A percentile compares a stretch with the other conserved stretches of the same genome.
These are phyloP conservation scores for Murina feae DNA, from an alignment of 2,113 vertebrate genomes.

Conservation along the genomic window DNA sequence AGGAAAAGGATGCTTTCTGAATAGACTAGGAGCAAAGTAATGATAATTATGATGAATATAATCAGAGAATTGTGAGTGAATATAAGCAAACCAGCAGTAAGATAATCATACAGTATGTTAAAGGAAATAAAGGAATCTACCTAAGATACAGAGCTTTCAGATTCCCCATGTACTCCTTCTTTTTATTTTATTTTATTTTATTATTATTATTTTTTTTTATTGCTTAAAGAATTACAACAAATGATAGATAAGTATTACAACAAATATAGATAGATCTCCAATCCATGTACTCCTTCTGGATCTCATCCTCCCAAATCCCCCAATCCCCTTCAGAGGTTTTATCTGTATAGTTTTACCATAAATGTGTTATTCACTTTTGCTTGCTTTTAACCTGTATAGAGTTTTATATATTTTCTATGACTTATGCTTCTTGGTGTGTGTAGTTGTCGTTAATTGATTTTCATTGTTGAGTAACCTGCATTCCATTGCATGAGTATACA, in stretches of 20 bases:
- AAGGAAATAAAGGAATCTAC: background rate
- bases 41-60: background rate
- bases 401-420: background rate
- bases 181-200: no score
- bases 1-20: background rate
- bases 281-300: background rate
- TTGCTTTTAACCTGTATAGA: background rate
- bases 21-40: background rate
- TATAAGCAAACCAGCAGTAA: background rate
- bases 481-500: background rate
- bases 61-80: background rate
- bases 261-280: no score
- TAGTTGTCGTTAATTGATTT: background rate
- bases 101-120: background rate
- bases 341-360: background rate
- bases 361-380: background rate
- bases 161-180: background rate
- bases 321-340: background rate
- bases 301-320: background rate
- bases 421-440: background rate
- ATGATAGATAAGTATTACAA: no score
- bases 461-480: background rate
- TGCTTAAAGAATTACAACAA: no score
- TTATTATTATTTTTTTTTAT: no score
- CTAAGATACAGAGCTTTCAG: background rate